Percentiles rank a stretch among this genome's conserved stretches.
Evolutionary conservation across 2,888 invertebrate species (phyloP).

Genomic region (Pristionchus mayeri): DNA sequence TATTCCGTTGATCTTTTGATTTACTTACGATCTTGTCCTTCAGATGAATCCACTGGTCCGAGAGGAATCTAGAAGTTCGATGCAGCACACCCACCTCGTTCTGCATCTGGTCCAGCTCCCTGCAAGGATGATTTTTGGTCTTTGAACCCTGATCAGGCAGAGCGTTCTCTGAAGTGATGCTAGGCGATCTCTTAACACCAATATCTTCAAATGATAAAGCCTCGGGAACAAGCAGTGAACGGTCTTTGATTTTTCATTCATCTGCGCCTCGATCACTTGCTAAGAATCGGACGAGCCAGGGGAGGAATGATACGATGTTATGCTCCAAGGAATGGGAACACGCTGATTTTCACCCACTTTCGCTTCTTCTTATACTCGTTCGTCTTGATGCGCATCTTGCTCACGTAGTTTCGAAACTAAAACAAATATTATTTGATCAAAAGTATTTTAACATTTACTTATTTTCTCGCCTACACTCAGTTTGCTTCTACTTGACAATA

Average conservation of each 20-base stretch:
- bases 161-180: too few relatives aligned
- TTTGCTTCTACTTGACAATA: too few relatives aligned
- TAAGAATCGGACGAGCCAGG: too few relatives aligned
- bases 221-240: too few relatives aligned
- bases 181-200: too few relatives aligned
- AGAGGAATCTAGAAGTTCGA: conserved; percentile 85
- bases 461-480: too few relatives aligned
- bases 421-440: conserved; percentile 55
- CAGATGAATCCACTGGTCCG: conserved; percentile 79
- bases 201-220: too few relatives aligned
- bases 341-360: conserved; percentile 80
- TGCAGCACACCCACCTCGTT: neutral
- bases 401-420: conserved; percentile 88
- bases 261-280: too few relatives aligned
- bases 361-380: conserved; percentile 87
- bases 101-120: neutral
- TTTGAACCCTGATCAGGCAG: too few relatives aligned
- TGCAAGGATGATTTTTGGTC: neutral
- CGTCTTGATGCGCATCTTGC: conserved; percentile 86
- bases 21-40: conserved; percentile 81
- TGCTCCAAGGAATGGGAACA: too few relatives aligned
- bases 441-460: neutral
- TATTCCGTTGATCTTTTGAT: too few relatives aligned
- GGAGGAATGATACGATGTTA: too few relatives aligned
- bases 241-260: conserved; percentile 11